phyloP scores from a whole-genome alignment of 2,113 vertebrate genomes.

The Harpagus bidentatus region DNA sequence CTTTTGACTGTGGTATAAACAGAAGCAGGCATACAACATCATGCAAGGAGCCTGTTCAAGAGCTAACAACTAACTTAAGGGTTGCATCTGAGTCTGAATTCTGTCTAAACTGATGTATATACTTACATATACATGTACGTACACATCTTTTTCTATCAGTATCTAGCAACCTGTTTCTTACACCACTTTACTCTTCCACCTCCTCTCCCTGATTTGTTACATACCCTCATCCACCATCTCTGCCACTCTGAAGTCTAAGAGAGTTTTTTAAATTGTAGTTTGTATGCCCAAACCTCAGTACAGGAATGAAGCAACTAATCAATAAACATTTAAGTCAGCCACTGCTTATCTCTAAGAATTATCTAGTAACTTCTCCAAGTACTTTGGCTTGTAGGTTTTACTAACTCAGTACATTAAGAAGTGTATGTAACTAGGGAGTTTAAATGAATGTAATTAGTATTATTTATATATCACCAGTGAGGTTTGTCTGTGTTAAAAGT shows the following conservation, averaged over 20 bases:
- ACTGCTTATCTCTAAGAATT: background rate
- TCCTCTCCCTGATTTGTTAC: background rate
- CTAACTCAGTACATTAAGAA: background rate
- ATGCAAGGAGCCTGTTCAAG: background rate
- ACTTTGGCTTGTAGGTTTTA: background rate
- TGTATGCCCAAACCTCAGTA: background rate
- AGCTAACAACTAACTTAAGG: background rate
- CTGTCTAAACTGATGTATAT: background rate
- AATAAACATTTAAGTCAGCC: background rate
- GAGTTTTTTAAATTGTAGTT: background rate
- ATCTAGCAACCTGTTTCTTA: background rate
- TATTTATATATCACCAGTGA: background rate
- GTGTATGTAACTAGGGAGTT: background rate
- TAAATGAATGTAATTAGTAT: background rate
- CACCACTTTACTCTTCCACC: background rate
- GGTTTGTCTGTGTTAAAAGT: background rate
- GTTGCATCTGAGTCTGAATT: background rate
- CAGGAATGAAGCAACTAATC: background rate
- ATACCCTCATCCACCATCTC: background rate
- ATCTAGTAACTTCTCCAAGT: background rate
- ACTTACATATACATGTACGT: background rate
- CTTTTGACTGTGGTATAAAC: background rate
- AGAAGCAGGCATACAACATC: background rate
- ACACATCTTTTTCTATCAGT: background rate
- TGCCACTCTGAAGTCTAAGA: background rate